Conservation (phyloP, 2,888 invertebrate species). For the Thysanoteuthis rhombus region DNA sequence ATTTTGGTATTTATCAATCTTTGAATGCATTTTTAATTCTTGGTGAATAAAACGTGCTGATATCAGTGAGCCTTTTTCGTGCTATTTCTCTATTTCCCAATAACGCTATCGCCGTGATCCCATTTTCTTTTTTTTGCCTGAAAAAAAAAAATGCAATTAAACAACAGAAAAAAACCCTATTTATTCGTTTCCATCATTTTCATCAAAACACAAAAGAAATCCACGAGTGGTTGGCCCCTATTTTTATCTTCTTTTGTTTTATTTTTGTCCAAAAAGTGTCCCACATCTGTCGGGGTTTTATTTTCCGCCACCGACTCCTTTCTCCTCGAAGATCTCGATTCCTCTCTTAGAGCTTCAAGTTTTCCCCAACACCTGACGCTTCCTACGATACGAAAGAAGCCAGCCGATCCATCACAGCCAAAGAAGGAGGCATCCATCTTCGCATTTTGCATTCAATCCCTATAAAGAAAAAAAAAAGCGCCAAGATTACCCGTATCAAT, state of each 20-base stretch:
- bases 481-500: background rate
- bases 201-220: background rate
- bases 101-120: background rate
- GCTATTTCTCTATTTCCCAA: background rate
- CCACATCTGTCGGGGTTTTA: background rate
- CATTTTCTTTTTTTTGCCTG: background rate
- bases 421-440: conserved; percentile 12
- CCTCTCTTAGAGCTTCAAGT: background rate
- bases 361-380: background rate
- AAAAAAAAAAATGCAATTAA: background rate
- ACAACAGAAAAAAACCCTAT: background rate
- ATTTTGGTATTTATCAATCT: no score
- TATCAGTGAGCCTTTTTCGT: no score
- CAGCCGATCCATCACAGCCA: background rate
- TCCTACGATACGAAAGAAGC: background rate
- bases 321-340: background rate
- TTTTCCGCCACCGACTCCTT: background rate
- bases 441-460: background rate
- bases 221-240: background rate
- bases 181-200: background rate
- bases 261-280: background rate
- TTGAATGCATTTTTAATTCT: no score
- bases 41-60: no score
- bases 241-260: background rate
- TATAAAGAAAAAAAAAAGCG: background rate